A percentile compares a stretch with the other conserved stretches of the same genome.
phyloP scores from a whole-genome alignment of 2,888 invertebrate species.

The Leucophora obtusa region DNA sequence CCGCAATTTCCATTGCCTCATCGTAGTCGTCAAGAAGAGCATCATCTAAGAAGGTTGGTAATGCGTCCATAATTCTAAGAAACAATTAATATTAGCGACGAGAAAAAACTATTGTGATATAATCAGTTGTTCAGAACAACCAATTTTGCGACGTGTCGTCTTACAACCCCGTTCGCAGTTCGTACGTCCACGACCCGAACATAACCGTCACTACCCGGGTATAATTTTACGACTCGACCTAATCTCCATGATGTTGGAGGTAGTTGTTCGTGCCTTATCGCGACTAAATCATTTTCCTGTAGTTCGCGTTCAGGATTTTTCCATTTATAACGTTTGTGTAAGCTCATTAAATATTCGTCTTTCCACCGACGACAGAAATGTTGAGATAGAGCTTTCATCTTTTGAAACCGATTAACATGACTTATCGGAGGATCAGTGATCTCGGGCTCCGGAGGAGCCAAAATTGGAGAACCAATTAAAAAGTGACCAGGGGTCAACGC shows the following conservation, averaged over 20 bases:
- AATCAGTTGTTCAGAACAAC: background rate
- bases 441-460: background rate
- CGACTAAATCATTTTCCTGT: background rate
- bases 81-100: too few species aligned
- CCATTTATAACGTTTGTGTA: too few species aligned
- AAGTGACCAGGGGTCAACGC: too few species aligned
- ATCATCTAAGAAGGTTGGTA: background rate
- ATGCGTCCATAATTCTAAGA: too few species aligned
- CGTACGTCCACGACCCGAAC: background rate
- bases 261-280: background rate
- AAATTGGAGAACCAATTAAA: too few species aligned
- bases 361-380: too few species aligned
- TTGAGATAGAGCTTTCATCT: background rate
- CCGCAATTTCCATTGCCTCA: background rate
- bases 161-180: constrained; percentile 3
- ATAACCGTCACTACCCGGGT: background rate
- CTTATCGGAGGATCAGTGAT: background rate
- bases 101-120: background rate
- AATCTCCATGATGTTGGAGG: background rate
- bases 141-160: background rate
- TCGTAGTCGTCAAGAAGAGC: background rate
- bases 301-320: too few species aligned
- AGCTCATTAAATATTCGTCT: background rate
- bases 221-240: background rate
- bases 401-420: background rate